Evolutionary conservation across 2,797 vertebrate genomes (phyloP).

Genomic region (Australoheros facetus): DNA sequence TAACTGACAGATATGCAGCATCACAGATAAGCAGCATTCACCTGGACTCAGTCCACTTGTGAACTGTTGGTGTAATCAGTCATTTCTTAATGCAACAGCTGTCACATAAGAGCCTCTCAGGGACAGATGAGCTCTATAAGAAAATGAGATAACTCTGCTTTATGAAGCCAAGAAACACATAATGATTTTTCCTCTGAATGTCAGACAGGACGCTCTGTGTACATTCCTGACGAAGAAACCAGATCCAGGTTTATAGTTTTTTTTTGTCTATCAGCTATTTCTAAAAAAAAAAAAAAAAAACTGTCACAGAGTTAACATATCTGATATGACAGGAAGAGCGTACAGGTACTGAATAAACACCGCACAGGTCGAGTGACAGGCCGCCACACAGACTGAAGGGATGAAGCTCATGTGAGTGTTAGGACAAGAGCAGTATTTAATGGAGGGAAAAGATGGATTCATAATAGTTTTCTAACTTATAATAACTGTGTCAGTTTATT

Average conservation of each 20-base stretch:
- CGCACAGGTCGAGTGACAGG: neutral
- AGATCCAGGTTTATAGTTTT: slow-evolving; percentile 43
- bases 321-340: slow-evolving; percentile 4
- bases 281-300: neutral
- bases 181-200: slow-evolving; percentile 18
- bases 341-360: slow-evolving; percentile 1
- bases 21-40: slow-evolving; percentile 35
- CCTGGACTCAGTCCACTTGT: slow-evolving; percentile 46
- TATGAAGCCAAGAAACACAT: slow-evolving; percentile 52
- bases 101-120: slow-evolving; percentile 36
- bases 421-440: neutral
- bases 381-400: neutral
- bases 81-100: slow-evolving; percentile 42
- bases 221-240: slow-evolving; percentile 46
- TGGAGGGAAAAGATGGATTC: neutral
- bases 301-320: neutral
- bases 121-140: slow-evolving; percentile 37
- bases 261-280: slow-evolving; percentile 18
- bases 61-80: slow-evolving; percentile 39
- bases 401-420: neutral
- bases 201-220: slow-evolving; percentile 42
- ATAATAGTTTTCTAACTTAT: neutral
- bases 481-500: neutral
- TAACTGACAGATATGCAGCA: slow-evolving; percentile 6
- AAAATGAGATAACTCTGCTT: slow-evolving; percentile 26